Base-by-base conservation (phyloP, 2,888 invertebrate genomes). In the Steinernema scapterisci region DNA sequence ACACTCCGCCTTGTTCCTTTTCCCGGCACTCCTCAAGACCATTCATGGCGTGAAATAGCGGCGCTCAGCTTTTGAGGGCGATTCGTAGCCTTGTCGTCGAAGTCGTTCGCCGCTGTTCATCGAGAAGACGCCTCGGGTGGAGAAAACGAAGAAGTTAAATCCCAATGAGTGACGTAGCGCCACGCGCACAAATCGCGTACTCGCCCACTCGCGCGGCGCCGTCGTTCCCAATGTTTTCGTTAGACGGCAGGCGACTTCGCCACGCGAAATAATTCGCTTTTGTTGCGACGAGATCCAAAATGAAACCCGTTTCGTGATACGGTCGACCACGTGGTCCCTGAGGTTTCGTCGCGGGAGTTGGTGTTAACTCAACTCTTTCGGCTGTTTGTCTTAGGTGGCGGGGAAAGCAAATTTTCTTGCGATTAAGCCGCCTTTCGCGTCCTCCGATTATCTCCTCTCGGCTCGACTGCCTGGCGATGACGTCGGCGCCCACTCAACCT, bases 181-280 rank as follows among this genome's bases (percentile, higher is more conserved):
- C 48, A 19, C 48, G 19, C 48, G 48, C 48, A 19, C 48, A 48
- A 48, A 48, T 48, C 48, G 48, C 48, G 48, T 48, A 48, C 48
- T 48, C 48, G 48, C 48, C 48, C 48, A 48, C 48, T 48, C 48
- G 19, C 48, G 48, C 48, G 48, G 48, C 48, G 48, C 48, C 19
- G 5, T 48, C 48, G 48, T 48, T 16, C 19, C 48, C 48, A 48
- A 48, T 48, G 48, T 48, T 48, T 48, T 48, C 48, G 48, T 48
- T 16, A 19, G 19, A 16, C 19, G 13, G 19, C 48, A 19, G 19
- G 48, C 19, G 48, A 48, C 48, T 48, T 19, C 48, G 13, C 48
- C n/a, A 19, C 48, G 48, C 48, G 48, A 48, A 48, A 48, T 48
- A 48, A 48, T 48, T 48, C 48, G 48, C 48, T 48, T 48, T 48